Percentiles rank a stretch among this genome's conserved stretches.
Evolutionary conservation across 2,888 invertebrate species (phyloP).

Genomic region (Dione juno): DNA sequence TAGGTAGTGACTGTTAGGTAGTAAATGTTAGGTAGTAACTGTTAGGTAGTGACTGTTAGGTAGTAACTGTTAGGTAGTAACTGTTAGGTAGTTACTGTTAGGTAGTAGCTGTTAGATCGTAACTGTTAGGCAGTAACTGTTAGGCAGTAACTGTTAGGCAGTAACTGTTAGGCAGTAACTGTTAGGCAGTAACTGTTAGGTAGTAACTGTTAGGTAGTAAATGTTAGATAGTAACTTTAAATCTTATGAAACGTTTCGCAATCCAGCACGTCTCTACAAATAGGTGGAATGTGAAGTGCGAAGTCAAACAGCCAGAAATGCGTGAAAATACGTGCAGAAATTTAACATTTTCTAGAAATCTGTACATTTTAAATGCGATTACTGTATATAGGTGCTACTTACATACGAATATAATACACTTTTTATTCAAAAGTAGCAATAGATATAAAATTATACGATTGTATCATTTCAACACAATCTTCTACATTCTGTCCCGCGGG

Average conservation of each 20-base stretch:
- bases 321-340: neutral
- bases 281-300: neutral
- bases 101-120: no score
- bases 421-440: neutral
- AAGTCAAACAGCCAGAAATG: neutral
- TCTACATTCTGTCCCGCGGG: conserved; percentile 2
- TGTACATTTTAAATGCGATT: neutral
- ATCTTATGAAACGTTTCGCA: neutral
- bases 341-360: neutral
- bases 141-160: no score
- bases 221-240: neutral
- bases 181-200: no score
- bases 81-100: no score
- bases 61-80: no score
- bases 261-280: neutral
- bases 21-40: no score
- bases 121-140: no score
- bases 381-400: neutral
- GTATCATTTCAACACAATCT: conserved; percentile 8
- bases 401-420: neutral
- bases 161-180: no score
- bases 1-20: no score
- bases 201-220: no score
- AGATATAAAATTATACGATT: conserved; percentile 3
- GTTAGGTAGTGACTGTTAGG: no score